A percentile compares a stretch with the other conserved stretches of the same genome.
These are phyloP conservation scores for Caradrina kadenii DNA, from an alignment of 2,888 invertebrate species.

Conservation along the genomic window DNA sequence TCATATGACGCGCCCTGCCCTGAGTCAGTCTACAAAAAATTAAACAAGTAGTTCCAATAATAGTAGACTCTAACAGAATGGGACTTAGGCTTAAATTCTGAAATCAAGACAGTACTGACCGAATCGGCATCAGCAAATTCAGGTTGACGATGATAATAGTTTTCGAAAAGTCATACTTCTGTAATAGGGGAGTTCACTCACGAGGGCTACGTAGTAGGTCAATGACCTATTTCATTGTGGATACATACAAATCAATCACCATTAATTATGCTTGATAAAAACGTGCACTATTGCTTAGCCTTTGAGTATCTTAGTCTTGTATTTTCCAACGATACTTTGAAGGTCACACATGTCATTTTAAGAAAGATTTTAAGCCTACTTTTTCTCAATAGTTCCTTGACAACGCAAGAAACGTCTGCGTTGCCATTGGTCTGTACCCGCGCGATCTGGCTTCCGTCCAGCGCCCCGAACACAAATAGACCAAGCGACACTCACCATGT, in stretches of 20 bases:
- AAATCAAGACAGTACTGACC: constrained; percentile 1
- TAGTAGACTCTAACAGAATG: too few relatives aligned
- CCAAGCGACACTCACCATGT: constrained; percentile 74
- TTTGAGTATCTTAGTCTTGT: too few relatives aligned
- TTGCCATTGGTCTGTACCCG: constrained; percentile 48
- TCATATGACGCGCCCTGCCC: too few relatives aligned
- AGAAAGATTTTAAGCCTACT: not conserved
- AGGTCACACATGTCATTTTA: not conserved
- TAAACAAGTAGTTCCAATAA: too few relatives aligned
- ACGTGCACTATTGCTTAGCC: not conserved
- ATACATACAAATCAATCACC: constrained; percentile 8
- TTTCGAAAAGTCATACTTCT: too few relatives aligned
- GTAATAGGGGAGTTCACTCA: not conserved
- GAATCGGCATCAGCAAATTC: constrained; percentile 11
- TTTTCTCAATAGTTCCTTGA: constrained; percentile 41
- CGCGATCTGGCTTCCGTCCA: constrained; percentile 75
- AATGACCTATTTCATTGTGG: constrained; percentile 26
- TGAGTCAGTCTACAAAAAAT: too few relatives aligned
- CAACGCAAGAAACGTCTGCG: constrained; percentile 47
- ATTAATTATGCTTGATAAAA: not conserved
- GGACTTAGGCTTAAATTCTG: not conserved
- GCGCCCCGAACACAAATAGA: constrained; percentile 75
- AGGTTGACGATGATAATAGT: constrained; percentile 14
- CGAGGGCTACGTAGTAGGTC: constrained; percentile 20
- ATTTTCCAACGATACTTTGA: not conserved